Evolutionary conservation across 1,140 invertebrate genomes (phyloP), one percentile per base, ranked within the genome.

Genomic region (Trichonephila clavipes): DNA sequence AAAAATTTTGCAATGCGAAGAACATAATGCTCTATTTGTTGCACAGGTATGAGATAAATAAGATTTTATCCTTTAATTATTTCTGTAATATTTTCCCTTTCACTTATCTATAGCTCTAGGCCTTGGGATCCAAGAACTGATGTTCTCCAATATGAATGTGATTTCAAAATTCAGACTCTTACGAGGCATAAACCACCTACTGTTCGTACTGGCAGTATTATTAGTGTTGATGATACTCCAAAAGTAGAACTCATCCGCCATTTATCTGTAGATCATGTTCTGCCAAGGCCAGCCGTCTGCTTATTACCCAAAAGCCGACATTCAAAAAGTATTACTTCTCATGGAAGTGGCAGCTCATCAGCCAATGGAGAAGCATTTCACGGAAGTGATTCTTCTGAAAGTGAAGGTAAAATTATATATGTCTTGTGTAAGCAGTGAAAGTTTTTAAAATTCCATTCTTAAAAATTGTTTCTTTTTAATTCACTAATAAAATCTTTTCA

Each of bases 91-190:
- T 51, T 51, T 51, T 51, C 5, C 10, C 0, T 51, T 51, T 7
- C 10, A 10, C 10, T 10, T 10, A 51, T 12, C 66, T 94, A 16
- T 77, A 96, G 96, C 94, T 95, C 95, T 64, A 96, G 98, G 81
- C 98, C 98, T 0, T 98, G 98, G 98, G 98, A 98, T 96, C 97
- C 97, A 1, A 96, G 97, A 92, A 98, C 98, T 95, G 98, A 98
- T 96, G 96, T 98, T 7, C 96, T 97, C 69, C 98, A 98, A 95
- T 98, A 97, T 95, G 98, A 98, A 95, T 96, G 96, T 91, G 96
- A 97, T 94, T 98, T 97, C 95, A 96, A 97, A 88, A 97, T 98
- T 24, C 96, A 97, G 92, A 98, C 97, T 40, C 97, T 97, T 95
- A 98, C 97, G 16, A 96, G 97, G 72, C 97, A 97, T 95, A 97